Base-by-base conservation (phyloP, 2,888 invertebrate species). In the Norana najaformis region DNA sequence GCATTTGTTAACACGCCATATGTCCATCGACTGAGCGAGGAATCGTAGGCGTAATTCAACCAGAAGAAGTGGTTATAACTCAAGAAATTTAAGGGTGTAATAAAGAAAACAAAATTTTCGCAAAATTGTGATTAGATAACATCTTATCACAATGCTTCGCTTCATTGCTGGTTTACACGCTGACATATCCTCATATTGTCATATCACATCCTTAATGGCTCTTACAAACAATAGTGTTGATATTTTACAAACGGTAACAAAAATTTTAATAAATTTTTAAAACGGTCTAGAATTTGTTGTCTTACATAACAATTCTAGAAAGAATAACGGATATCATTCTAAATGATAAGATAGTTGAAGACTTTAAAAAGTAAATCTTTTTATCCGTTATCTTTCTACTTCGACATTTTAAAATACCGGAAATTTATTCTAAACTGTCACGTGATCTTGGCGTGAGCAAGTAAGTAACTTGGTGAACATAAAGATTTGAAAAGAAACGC, bases 271-370 rank as follows among this genome's bases (percentile, higher is more conserved):
- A 41, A n/a, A n/a, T n/a, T 88, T 41, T 88, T 41, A 23, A 88
- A 41, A n/a, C 41, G n/a, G 41, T 37, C 41, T n/a, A 88, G 47
- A 88, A 85, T 18, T 39, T 90, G 23, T 34, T 23, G 53, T 69
- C 88, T 90, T 37, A 90, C 90, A 90, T 90, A 1, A 90, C 89
- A 36, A 90, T 36, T 85, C 90, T n/a, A 20, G 90, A 90, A 37
- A 90, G 47, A 34, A 90, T 89, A n/a, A 89, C 53, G 38, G 90
- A 90, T 85, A 90, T 90, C 90, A 90, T 90, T 38, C 35, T 82
- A 89, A 20, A 89, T 35, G 30, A 85, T 8, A 11, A 23, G 18
- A 85, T 20, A 36, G 14, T n/a, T 85, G 36, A 35, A 36, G 18
- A 36, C 23, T 20, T 36, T 36, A 36, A 36, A 36, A 36, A n/a